Percentiles rank a stretch among this genome's conserved stretches.
These are phyloP conservation scores for Mesaphorura yosii DNA, from an alignment of 1,140 invertebrate genomes.

Conservation along the genomic window DNA sequence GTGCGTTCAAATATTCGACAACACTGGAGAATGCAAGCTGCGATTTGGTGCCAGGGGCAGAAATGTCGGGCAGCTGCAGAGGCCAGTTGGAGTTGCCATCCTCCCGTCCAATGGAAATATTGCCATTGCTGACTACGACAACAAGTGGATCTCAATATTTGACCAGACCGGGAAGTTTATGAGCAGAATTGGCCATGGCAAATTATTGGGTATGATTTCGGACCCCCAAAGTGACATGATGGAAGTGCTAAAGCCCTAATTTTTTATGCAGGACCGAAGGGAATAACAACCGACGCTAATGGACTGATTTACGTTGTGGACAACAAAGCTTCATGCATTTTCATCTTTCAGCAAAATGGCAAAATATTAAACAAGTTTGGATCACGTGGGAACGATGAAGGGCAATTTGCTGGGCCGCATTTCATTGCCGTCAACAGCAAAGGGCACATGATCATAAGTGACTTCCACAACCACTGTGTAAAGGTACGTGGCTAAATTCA, in stretches of 20 bases:
- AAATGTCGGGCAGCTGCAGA: slow-evolving; percentile 43
- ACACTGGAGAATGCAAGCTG: slow-evolving; percentile 36
- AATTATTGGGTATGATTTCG: slow-evolving; percentile 39
- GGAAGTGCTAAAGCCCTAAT: background rate
- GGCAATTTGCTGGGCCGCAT: slow-evolving; percentile 49
- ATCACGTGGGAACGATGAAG: slow-evolving; percentile 35
- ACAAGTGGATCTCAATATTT: slow-evolving; percentile 47
- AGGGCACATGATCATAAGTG: slow-evolving; percentile 44
- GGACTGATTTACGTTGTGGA: slow-evolving; percentile 49
- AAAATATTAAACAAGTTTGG: slow-evolving; percentile 38
- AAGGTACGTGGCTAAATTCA: slow-evolving; percentile 35
- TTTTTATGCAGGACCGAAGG: slow-evolving; percentile 39
- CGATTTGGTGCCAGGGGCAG: slow-evolving; percentile 43
- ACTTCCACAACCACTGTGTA: slow-evolving; percentile 49
- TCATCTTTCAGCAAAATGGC: slow-evolving; percentile 45
- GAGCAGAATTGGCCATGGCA: slow-evolving; percentile 44
- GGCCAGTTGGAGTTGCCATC: slow-evolving; percentile 45
- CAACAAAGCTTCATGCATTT: slow-evolving; percentile 45
- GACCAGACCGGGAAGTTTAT: slow-evolving; percentile 46
- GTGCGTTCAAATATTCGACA: slow-evolving; percentile 41
- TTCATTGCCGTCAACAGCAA: slow-evolving; percentile 45
- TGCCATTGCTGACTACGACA: slow-evolving; percentile 49
- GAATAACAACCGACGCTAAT: slow-evolving; percentile 42
- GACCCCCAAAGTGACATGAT: background rate
- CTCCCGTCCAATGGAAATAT: slow-evolving; percentile 42